phyloP scores from a whole-genome alignment of 2,113 vertebrate genomes.

The Lathamus discolor region DNA sequence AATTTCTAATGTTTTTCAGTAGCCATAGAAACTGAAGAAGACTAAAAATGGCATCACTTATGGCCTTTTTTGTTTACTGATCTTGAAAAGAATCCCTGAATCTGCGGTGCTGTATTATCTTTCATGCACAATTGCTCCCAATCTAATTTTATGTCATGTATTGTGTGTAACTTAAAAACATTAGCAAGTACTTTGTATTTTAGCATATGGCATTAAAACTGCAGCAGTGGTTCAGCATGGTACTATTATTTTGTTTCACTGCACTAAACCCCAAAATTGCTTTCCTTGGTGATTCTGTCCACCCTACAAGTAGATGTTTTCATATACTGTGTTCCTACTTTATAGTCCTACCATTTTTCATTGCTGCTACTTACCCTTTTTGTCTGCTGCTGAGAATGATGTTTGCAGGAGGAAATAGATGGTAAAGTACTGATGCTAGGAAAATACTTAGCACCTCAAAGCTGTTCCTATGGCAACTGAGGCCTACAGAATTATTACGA shows the following conservation, averaged over 20 bases:
- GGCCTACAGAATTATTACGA: neutral
- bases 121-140: neutral
- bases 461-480: constrained; percentile 40
- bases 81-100: neutral
- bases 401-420: constrained; percentile 22
- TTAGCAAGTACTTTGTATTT: neutral
- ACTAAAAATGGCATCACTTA: neutral
- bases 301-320: neutral
- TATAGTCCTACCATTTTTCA: neutral
- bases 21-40: constrained; percentile 42
- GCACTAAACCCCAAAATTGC: neutral
- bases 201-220: neutral
- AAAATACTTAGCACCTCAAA: neutral
- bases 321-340: neutral
- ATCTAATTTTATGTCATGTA: neutral
- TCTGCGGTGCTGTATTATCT: neutral
- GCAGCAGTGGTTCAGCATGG: neutral
- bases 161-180: neutral
- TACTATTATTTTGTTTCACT: neutral
- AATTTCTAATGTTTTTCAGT: constrained; percentile 22
- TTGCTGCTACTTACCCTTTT: neutral
- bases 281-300: neutral
- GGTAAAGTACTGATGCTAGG: constrained; percentile 5
- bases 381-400: neutral
- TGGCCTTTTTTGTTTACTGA: neutral